A percentile compares a stretch with the other conserved stretches of the same genome.
phyloP scores from a whole-genome alignment of 23 tunicate species.

The Aplidium turbinatum region DNA sequence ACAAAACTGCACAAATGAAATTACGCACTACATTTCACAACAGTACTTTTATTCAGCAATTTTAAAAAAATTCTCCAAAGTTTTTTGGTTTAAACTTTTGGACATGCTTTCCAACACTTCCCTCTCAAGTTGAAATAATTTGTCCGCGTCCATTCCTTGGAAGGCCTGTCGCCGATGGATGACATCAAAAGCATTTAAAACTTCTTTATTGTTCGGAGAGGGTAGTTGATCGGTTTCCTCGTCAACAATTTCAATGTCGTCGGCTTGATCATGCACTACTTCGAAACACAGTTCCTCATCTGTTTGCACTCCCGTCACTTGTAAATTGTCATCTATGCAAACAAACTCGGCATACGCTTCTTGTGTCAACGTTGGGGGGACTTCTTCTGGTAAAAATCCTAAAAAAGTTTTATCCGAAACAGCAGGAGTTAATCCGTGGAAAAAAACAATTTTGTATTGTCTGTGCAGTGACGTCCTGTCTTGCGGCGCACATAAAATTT shows the following conservation, averaged over 20 bases:
- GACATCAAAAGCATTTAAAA: background rate
- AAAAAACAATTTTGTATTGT: slow-evolving; percentile 40
- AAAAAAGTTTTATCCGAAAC: slow-evolving; percentile 34
- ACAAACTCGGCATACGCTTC: slow-evolving; percentile 1
- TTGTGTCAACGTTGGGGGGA: slow-evolving; percentile 17
- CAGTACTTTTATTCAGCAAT: no score
- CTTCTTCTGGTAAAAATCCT: slow-evolving; percentile 19
- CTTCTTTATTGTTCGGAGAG: slow-evolving; percentile 21
- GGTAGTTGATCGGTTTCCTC: no score
- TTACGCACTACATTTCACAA: no score
- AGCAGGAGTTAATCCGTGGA: slow-evolving; percentile 24
- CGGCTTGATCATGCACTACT: slow-evolving; percentile 1
- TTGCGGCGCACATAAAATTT: slow-evolving; percentile 25
- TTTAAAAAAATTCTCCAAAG: no score
- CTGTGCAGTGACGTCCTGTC: slow-evolving; percentile 7
- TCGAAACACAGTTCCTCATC: slow-evolving; percentile 1
- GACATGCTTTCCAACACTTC: no score
- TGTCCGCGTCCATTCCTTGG: no score
- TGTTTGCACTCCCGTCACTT: slow-evolving; percentile 6
- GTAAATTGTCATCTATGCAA: slow-evolving; percentile 5
- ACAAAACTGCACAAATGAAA: no score
- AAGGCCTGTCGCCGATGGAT: slow-evolving; percentile 1
- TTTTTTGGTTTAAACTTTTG: no score
- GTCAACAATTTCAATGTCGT: background rate
- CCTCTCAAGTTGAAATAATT: no score